A percentile compares a stretch with the other conserved stretches of the same genome.
phyloP scores from a whole-genome alignment of 2,888 invertebrate genomes.

The Baccha elongata region DNA sequence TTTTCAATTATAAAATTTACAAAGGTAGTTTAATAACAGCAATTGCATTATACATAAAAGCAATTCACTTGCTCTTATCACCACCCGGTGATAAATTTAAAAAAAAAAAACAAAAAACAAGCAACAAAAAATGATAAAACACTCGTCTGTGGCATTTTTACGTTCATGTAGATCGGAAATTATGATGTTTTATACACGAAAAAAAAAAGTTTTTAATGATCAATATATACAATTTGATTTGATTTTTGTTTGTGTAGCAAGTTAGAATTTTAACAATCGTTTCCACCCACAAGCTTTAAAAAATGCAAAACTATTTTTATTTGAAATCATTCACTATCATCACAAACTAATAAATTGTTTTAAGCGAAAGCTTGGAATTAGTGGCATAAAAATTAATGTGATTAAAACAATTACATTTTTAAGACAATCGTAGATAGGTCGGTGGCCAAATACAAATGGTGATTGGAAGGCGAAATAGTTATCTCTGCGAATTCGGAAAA shows the following conservation, averaged over 20 bases:
- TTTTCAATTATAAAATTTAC: conserved; percentile 21
- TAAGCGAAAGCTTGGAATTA: too few relatives aligned
- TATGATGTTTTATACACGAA: conserved; percentile 28
- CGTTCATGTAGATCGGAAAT: conserved; percentile 40
- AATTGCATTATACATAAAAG: conserved; percentile 42
- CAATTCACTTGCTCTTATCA: conserved; percentile 47
- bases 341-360: not conserved
- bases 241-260: conserved; percentile 8
- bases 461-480: conserved; percentile 8
- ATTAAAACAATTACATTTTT: conserved; percentile 33
- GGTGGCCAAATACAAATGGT: not conserved
- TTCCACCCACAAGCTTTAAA: not conserved
- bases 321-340: not conserved
- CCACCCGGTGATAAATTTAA: conserved; percentile 34
- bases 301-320: not conserved
- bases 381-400: conserved; percentile 10
- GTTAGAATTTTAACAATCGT: conserved; percentile 25
- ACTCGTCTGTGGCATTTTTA: conserved; percentile 22
- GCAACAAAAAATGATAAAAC: conserved; percentile 23
- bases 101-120: conserved; percentile 30
- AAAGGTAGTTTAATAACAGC: conserved; percentile 46
- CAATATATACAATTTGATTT: conserved; percentile 5
- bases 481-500: too few relatives aligned
- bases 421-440: not conserved
- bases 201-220: conserved; percentile 18